A percentile compares a stretch with the other conserved stretches of the same genome.
phyloP scores from a whole-genome alignment of 2,888 invertebrate genomes.

The Ophioninae sp. region DNA sequence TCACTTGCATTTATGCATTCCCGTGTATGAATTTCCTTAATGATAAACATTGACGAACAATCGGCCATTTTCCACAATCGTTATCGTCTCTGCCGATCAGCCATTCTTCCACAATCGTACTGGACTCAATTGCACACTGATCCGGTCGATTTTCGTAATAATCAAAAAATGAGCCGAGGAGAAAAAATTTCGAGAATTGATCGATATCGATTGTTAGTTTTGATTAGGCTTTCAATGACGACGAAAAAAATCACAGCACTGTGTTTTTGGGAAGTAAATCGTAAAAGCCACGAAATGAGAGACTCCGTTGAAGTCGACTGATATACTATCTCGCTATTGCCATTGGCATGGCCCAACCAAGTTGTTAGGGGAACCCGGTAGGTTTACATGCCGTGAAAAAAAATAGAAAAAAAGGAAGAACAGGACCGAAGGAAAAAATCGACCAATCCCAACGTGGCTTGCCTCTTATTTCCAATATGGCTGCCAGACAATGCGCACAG shows the following conservation, averaged over 20 bases:
- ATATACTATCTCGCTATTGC: conserved; percentile 79
- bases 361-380: conserved; percentile 66
- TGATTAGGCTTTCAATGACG: not conserved
- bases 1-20: conserved; percentile 38
- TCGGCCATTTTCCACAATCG: conserved; percentile 25
- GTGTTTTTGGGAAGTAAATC: conserved; percentile 29
- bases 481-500: conserved; percentile 78
- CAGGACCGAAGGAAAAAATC: conserved; percentile 72
- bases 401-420: conserved; percentile 29
- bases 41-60: conserved; percentile 7
- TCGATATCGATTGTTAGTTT: not conserved
- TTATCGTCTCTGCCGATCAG: not conserved
- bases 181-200: not conserved
- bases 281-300: conserved; percentile 73
- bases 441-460: conserved; percentile 78
- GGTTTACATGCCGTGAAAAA: conserved; percentile 66
- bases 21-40: conserved; percentile 35
- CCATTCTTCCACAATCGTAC: not conserved
- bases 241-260: conserved; percentile 57
- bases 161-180: not conserved
- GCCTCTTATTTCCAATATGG: conserved; percentile 78
- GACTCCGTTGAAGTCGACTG: conserved; percentile 76
- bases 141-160: not conserved
- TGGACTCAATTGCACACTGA: not conserved
- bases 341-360: conserved; percentile 70